Percentiles rank a stretch among this genome's conserved stretches.
These are phyloP conservation scores for Artemia franciscana DNA, from an alignment of 1,140 invertebrate species.

Conservation along the genomic window DNA sequence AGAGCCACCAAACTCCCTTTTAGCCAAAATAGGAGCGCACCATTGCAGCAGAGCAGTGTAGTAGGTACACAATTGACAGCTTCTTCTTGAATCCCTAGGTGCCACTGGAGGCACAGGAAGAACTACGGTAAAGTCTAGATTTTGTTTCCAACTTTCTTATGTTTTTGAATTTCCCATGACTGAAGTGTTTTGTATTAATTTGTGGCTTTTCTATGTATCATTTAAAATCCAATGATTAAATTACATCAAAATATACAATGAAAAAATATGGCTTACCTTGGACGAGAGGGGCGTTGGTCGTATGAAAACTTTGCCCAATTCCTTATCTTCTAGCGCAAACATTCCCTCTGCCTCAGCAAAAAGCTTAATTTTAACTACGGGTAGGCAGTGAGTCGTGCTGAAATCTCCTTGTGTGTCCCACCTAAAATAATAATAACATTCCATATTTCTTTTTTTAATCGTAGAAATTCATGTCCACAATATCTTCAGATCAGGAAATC, in stretches of 20 bases:
- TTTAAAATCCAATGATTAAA: neutral
- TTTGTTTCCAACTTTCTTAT: no score
- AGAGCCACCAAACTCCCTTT: no score
- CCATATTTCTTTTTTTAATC: conserved; percentile 41
- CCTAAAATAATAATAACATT: conserved; percentile 24
- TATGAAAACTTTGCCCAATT: conserved; percentile 79
- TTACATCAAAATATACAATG: neutral
- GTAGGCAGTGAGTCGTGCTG: conserved; percentile 84
- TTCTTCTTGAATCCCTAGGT: no score
- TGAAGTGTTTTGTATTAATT: neutral
- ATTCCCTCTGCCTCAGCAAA: conserved; percentile 94
- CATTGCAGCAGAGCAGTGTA: no score
- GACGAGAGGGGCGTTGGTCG: conserved; percentile 72
- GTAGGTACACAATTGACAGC: no score
- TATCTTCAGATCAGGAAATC: no score
- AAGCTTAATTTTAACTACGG: conserved; percentile 86
- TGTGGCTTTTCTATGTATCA: neutral
- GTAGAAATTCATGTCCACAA: no score
- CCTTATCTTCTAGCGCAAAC: conserved; percentile 92
- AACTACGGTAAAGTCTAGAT: no score
- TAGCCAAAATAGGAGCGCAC: no score
- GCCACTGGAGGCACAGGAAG: no score
- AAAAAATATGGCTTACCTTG: conserved; percentile 30
- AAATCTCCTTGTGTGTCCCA: conserved; percentile 98
- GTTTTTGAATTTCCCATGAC: neutral